Base-by-base conservation (phyloP, 1,140 invertebrate species). In the Atopsyche davidsoni region DNA sequence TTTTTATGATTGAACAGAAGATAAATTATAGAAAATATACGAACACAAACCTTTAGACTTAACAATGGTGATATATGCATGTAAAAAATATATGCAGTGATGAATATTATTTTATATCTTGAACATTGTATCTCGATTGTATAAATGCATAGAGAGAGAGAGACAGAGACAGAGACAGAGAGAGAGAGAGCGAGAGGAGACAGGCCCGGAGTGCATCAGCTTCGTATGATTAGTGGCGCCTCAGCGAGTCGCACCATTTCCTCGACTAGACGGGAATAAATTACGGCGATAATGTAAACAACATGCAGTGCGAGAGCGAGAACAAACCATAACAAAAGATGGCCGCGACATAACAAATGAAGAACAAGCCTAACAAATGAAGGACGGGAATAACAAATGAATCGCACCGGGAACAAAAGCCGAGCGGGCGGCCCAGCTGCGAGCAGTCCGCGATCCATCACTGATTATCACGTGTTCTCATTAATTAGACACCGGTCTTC, bases 241-340 rank as follows among this genome's bases (percentile, higher is more conserved):
- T 28, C 6, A 28, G 6, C 24, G 24, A 28, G 24, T 28, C n/a
- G 14, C 14, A 14, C 6, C 4, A 35, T 14, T 17, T 19, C 18
- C 16, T 42, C 31, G 41, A 46, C 16, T 34, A 39, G 50, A 52
- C 50, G 40, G 16, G 50, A 39, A 52, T 52, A 52, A 46, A 52
- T 52, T 45, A 40, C 36, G 18, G 35, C 35, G 36, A 52, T 52
- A 52, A 40, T 52, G 50, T 52, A 52, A 52, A 52, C 50, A 52
- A 52, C 34, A 19, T 32, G 36, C 42, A 44, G 25, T 14, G 25
- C 18, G 39, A 9, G 22, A 16, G 35, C 16, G 38, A 40, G 19
- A 40, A 34, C 41, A 51, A 34, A 46, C 35, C n/a, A 46, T 25
- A 46, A 46, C 24, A 11, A 35, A 52, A 23, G 23, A 13, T 3